Evolutionary conservation across 2,113 vertebrate genomes (phyloP), one percentile per base, ranked within the genome.

Genomic region (Amphilophus citrinellus): DNA sequence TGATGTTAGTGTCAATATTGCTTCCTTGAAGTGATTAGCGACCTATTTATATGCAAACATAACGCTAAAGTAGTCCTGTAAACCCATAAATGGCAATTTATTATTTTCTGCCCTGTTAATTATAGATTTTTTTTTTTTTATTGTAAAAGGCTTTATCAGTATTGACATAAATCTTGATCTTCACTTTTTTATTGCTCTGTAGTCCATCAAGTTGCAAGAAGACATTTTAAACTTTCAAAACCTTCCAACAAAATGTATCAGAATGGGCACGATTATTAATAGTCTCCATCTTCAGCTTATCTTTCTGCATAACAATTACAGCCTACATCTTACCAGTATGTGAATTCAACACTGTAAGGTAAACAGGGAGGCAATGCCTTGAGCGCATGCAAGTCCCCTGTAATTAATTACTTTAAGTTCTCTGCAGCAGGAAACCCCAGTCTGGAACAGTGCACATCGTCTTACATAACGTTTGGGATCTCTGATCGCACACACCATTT

Each of bases 391-490:
- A 81, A 73, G 87, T 87, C 85, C 88, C 82, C 71, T 81, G 42
- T 89, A 93, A 94, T 91, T 90, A 94, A 93, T 91, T 88, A 82
- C 89, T 89, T 87, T 76, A 82, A 88, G 82, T 88, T 91, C 82
- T 87, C 86, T 91, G 84, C 88, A 87, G 91, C 91, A 94, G 96
- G 94, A 95, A 95, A 95, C 91, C 94, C 95, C 94, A 77, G 90
- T 91, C 91, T 93, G 90, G 83, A 93, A 87, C 89, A 76, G 88
- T 88, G 92, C 87, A 90, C 91, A 82, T 84, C 59, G 42, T 89
- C 89, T 95, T 95, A 94, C 93, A 95, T 95, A 95, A 96, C 87
- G 62, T 80, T 91, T 82, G 83, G 90, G 86, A 89, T 90, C 92
- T 87, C 84, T 91, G 91, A 95, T 95, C 87, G 93, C 87, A 87